Conservation (phyloP, 2,113 vertebrate genomes). For the Euleptes europaea region DNA sequence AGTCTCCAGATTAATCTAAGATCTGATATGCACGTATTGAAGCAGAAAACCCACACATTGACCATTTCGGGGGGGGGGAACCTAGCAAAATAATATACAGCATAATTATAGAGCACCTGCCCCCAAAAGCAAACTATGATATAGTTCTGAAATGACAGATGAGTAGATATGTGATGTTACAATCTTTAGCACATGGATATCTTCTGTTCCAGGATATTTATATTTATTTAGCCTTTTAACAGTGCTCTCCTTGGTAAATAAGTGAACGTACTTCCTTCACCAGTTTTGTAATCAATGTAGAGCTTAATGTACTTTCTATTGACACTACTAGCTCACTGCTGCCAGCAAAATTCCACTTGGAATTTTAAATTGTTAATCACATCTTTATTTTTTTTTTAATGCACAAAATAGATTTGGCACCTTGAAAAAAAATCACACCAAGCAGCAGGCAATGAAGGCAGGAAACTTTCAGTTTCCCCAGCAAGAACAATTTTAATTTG, state of each 20-base stretch:
- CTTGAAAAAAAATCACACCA: slow-evolving; percentile 26
- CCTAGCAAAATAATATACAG: too few relatives aligned
- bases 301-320: slow-evolving; percentile 42
- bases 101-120: too few relatives aligned
- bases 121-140: too few relatives aligned
- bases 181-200: neutral
- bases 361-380: slow-evolving; percentile 48
- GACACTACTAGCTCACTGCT: slow-evolving; percentile 36
- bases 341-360: slow-evolving; percentile 40
- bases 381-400: slow-evolving; percentile 14
- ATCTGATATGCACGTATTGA: too few relatives aligned
- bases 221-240: neutral
- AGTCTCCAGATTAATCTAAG: too few relatives aligned
- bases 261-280: neutral
- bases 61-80: too few relatives aligned
- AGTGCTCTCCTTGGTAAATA: neutral
- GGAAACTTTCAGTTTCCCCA: slow-evolving; percentile 18
- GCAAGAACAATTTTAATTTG: slow-evolving; percentile 18
- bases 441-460: slow-evolving; percentile 34
- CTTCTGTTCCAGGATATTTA: neutral
- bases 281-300: slow-evolving; percentile 20
- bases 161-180: neutral
- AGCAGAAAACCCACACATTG: too few relatives aligned
- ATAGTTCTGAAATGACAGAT: neutral
- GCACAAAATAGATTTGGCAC: slow-evolving; percentile 18